A percentile compares a stretch with the other conserved stretches of the same genome.
Evolutionary conservation across 2,888 invertebrate species (phyloP).

Genomic region (Arrhopalites spinosus): DNA sequence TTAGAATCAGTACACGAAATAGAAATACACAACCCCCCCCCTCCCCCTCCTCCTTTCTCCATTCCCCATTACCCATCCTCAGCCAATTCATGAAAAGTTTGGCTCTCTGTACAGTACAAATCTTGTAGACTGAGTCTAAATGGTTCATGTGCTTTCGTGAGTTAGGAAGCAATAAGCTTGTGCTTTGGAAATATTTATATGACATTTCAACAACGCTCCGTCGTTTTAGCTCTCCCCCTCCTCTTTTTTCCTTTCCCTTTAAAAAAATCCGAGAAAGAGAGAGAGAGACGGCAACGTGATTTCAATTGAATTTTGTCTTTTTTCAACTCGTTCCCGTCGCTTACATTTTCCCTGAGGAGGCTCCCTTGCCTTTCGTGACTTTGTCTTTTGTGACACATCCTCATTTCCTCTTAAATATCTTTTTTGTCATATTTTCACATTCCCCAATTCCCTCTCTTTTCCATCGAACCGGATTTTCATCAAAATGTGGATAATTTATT

Average conservation of each 20-base stretch:
- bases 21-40: too few relatives aligned
- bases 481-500: slow-evolving; percentile 20
- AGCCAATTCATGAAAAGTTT: too few relatives aligned
- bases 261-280: background rate
- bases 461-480: background rate
- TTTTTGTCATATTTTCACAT: background rate
- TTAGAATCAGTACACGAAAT: background rate
- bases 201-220: background rate
- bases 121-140: background rate
- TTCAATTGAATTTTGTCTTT: slow-evolving; percentile 6
- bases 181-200: slow-evolving; percentile 15
- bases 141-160: background rate
- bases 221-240: background rate
- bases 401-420: slow-evolving; percentile 13
- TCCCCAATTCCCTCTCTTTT: background rate
- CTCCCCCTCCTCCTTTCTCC: too few relatives aligned
- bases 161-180: background rate
- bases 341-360: background rate
- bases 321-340: background rate
- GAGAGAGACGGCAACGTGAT: background rate
- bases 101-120: background rate
- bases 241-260: background rate
- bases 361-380: background rate
- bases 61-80: too few relatives aligned
- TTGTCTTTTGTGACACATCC: background rate